Evolutionary conservation across 2,888 invertebrate species (phyloP), one percentile per base, ranked within the genome.

Genomic region (Papilio gigon): DNA sequence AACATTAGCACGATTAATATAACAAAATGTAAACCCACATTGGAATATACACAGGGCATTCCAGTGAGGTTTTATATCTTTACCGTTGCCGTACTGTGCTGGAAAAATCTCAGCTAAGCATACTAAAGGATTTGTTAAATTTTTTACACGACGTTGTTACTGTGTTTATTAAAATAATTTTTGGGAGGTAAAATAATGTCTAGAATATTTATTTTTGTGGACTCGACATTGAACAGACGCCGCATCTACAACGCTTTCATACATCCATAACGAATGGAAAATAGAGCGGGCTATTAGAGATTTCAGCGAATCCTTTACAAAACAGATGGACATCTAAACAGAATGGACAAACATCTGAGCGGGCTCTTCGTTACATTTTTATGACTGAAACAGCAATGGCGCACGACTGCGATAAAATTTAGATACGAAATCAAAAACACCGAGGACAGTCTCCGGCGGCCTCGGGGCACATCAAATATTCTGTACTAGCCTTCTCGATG

Each of bases 341-440:
- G 73, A 74, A 76, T 72, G 72, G 73, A 70, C 69, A 73, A 72
- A 73, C 77, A 78, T 79, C 78, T 77, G 76, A 76, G 72, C 59
- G 71, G 71, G 35, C 65, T 53, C 40, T 69, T 69, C 69, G 69
- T 65, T 69, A 69, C 69, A 69, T 61, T 69, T 69, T 69, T 69
- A 69, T 65, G 69, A 69, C 60, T 40, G 53, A 60, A 69, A 69
- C 65, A 61, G 65, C 69, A 69, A 69, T 65, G 61, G 69, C 30
- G 65, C 50, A 65, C 68, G 58, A 61, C 68, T 58, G 40, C 68
- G 60, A 65, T 69, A 69, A 65, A 69, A 69, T 69, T 65, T 69
- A 69, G 68, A 69, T 69, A 69, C 61, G 68, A 69, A 65, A 69
- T 69, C 68, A 65, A 67, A 53, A 65, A 56, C 65, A 50, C 30